phyloP scores from a whole-genome alignment of 92 coral and sea anemone species.

The Epizoanthus stellaris region DNA sequence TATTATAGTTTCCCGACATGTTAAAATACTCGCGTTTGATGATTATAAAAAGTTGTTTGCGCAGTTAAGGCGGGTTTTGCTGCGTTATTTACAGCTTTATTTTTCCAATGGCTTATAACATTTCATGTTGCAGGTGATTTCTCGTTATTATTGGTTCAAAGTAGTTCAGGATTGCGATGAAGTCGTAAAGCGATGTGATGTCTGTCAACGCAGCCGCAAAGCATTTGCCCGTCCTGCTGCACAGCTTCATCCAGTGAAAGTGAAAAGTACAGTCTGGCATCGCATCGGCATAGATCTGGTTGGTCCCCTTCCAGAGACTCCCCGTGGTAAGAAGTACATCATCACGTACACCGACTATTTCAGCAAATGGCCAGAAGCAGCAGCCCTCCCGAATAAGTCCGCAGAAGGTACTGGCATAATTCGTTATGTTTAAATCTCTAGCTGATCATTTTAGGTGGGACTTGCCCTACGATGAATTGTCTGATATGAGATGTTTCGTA shows the following conservation, averaged over 20 bases:
- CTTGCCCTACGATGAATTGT: no score
- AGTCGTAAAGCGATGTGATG: conserved; percentile 45
- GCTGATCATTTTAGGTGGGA: no score
- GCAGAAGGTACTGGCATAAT: conserved; percentile 34
- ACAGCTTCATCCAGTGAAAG: conserved; percentile 56
- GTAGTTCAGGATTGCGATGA: conserved; percentile 51
- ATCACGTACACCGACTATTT: conserved; percentile 57
- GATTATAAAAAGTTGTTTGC: no score
- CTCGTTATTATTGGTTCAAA: conserved; percentile 51
- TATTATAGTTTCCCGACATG: no score
- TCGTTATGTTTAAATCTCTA: no score
- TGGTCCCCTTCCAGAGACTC: conserved; percentile 61
- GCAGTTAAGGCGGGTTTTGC: no score
- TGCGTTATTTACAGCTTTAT: not conserved
- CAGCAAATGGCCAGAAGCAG: conserved; percentile 61
- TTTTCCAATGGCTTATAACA: not conserved
- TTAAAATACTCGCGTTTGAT: no score
- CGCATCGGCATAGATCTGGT: conserved; percentile 62
- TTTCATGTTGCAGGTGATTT: conserved; percentile 44
- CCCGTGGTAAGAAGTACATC: conserved; percentile 49
- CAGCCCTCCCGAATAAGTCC: conserved; percentile 34
- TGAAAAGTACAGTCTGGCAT: conserved; percentile 61
- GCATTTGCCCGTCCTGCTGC: conserved; percentile 39
- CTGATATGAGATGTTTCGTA: no score
- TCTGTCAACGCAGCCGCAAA: conserved; percentile 60